Evolutionary conservation across 2,113 vertebrate species (phyloP), one percentile per base, ranked within the genome.

Genomic region (Litocranius walleri): DNA sequence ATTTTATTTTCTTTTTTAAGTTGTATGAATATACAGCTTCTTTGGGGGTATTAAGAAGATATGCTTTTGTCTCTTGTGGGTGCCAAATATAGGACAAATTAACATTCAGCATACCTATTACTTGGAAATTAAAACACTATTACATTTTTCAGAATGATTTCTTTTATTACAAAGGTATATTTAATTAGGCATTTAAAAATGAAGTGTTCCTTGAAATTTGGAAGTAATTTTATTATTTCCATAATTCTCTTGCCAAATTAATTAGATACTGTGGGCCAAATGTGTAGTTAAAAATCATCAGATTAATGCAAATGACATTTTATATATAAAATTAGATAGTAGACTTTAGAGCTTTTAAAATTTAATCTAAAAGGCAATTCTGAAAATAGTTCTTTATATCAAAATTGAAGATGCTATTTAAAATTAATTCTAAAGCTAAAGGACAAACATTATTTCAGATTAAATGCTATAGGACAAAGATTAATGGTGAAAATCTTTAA

Each of bases 221-320:
- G 81, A 98, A 96, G 64, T 93, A 77, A 98, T 98, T 98, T 98
- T 98, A 98, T 95, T 97, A 97, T 98, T 98, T 97, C 97, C 93
- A 97, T 97, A 98, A 97, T 98, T 98, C 84, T 98, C 74, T 96
- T 88, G 94, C 95, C 96, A 98, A 98, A 97, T 97, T 98, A 98
- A 91, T 91, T 98, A 96, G 86, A 27, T 83, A 95, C 97, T 97
- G 3, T 59, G 91, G 87, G 71, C 97, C 88, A 97, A 98, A 45
- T 45, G 45, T 45, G 45, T 45, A 45, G 45, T 45, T 45, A 45
- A 45, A 45, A 45, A 45, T 45, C 45, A 45, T 45, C 45, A 45
- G 45, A 45, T 45, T 7, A 45, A 45, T 45, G 45, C 45, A 45
- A 45, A 45, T 45, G 45, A 45, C 45, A 45, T 45, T 45, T 45